Evolutionary conservation across 2,797 vertebrate species (phyloP).

Genomic region (Scleropages formosus): DNA sequence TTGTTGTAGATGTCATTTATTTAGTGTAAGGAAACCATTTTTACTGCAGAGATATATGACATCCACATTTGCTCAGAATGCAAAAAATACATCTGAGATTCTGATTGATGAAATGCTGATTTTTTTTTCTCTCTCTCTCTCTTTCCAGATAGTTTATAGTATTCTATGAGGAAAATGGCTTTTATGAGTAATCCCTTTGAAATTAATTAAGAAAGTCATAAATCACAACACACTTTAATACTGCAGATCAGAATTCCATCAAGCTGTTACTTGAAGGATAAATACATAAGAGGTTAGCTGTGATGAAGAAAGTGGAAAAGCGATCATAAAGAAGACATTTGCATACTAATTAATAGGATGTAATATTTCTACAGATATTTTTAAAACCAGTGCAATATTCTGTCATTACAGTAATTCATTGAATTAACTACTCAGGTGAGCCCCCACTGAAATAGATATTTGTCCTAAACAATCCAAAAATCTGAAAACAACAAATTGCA

Average conservation of each 20-base stretch:
- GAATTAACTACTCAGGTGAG: slow-evolving; percentile 46
- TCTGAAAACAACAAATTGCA: not conserved
- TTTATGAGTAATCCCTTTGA: slow-evolving; percentile 59
- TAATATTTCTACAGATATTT: slow-evolving; percentile 63
- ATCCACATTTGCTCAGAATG: no score
- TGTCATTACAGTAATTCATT: slow-evolving; percentile 60
- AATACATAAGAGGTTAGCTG: slow-evolving; percentile 66
- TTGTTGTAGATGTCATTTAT: no score
- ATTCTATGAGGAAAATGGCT: slow-evolving; percentile 43
- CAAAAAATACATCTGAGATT: no score
- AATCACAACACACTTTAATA: slow-evolving; percentile 55
- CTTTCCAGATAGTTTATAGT: not conserved
- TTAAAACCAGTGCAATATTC: slow-evolving; percentile 63
- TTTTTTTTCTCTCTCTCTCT: no score
- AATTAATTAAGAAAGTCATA: slow-evolving; percentile 66
- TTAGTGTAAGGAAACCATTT: no score
- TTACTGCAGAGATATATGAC: no score
- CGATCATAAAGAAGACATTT: slow-evolving; percentile 74
- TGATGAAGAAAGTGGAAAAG: slow-evolving; percentile 65
- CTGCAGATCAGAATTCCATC: slow-evolving; percentile 59
- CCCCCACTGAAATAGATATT: slow-evolving; percentile 27
- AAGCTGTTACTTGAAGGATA: slow-evolving; percentile 63
- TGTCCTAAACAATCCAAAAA: slow-evolving; percentile 21
- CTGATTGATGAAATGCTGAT: no score
- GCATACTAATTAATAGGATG: slow-evolving; percentile 74